These are phyloP conservation scores for Micropterix aruncella DNA, from an alignment of 2,888 invertebrate species.

Conservation along the genomic window DNA sequence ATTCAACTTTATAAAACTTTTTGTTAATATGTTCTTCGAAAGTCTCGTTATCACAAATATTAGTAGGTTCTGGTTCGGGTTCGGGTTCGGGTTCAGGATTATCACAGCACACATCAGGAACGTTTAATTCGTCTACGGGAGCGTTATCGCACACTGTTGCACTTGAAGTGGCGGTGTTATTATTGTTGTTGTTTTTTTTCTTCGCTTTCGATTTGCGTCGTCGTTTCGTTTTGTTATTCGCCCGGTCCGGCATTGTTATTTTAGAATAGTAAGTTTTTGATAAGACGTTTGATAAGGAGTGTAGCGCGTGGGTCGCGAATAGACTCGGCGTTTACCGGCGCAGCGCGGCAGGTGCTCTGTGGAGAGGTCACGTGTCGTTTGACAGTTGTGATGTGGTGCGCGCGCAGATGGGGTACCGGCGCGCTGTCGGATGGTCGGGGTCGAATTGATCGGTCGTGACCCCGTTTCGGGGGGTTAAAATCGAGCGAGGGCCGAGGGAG, in stretches of 20 bases:
- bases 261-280: no score
- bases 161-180: no score
- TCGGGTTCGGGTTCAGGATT: background rate
- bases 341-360: background rate
- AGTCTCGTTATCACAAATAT: background rate
- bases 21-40: background rate
- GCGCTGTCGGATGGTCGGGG: no score
- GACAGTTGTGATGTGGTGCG: background rate
- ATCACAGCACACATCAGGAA: background rate
- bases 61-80: background rate
- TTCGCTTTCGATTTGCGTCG: background rate
- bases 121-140: background rate
- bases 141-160: no score
- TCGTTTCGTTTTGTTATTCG: background rate
- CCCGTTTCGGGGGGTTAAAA: no score
- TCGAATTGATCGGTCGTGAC: no score
- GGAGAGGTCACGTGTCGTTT: background rate
- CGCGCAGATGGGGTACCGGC: no score
- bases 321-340: background rate
- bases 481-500: no score
- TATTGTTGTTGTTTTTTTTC: background rate
- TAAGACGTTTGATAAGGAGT: no score
- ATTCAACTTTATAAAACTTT: constrained; percentile 26
- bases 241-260: background rate
- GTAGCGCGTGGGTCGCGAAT: background rate